Percentiles rank a stretch among this genome's conserved stretches.
Evolutionary conservation across 2,113 vertebrate species (phyloP).

Genomic region (Thryonomys swinderianus): DNA sequence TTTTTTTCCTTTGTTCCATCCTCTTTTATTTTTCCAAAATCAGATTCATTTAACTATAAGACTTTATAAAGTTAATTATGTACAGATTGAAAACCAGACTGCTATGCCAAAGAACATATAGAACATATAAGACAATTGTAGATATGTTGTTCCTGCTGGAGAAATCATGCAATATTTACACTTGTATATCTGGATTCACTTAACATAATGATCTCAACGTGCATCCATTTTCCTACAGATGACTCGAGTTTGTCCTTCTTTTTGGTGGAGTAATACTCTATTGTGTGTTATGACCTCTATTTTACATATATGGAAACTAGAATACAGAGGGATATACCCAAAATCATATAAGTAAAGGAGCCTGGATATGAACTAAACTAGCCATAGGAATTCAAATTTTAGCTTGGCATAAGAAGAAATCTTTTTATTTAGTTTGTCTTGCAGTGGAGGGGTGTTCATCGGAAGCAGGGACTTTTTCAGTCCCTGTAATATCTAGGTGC

Average conservation of each 20-base stretch:
- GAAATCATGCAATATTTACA: background rate
- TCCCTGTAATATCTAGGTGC: background rate
- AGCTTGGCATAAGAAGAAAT: background rate
- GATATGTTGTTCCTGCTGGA: background rate
- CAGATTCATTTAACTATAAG: background rate
- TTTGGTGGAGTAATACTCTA: background rate
- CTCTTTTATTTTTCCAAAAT: background rate
- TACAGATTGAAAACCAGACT: background rate
- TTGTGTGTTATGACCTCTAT: background rate
- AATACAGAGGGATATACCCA: slow-evolving; percentile 35
- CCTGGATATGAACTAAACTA: slow-evolving; percentile 12
- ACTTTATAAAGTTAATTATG: background rate
- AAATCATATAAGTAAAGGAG: background rate
- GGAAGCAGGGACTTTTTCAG: slow-evolving; percentile 19
- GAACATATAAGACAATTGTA: background rate
- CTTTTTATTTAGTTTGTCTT: slow-evolving; percentile 15
- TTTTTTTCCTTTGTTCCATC: background rate
- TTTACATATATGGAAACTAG: slow-evolving; percentile 20
- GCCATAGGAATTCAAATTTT: slow-evolving; percentile 18
- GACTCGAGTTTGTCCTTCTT: background rate
- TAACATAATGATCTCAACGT: background rate
- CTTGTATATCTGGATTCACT: background rate
- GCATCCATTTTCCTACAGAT: background rate
- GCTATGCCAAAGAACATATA: background rate
- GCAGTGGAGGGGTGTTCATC: background rate